phyloP scores from a whole-genome alignment of 1,140 invertebrate genomes.

The Drosophila nigrodunni region DNA sequence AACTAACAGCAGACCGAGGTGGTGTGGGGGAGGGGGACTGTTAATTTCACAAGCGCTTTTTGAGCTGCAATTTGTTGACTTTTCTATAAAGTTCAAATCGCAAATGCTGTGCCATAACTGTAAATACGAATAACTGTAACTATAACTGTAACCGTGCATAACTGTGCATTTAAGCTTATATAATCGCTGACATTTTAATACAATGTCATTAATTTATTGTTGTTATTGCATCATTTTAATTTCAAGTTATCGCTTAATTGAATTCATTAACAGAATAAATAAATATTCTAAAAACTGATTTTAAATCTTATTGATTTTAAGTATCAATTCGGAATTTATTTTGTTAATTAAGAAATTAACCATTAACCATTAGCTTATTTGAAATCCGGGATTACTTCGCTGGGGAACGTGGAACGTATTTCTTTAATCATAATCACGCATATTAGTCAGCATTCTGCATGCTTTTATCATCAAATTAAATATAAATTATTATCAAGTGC shows the following conservation, averaged over 20 bases:
- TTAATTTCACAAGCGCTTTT: constrained; percentile 44
- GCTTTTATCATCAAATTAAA: constrained; percentile 73
- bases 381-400: too few species aligned
- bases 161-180: constrained; percentile 1
- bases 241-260: background rate
- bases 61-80: constrained; percentile 24
- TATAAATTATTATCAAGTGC: constrained; percentile 75
- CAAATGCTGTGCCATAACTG: constrained; percentile 4
- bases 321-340: too few species aligned
- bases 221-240: background rate
- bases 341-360: too few species aligned
- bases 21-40: constrained; percentile 5
- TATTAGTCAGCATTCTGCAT: constrained; percentile 27
- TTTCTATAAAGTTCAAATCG: constrained; percentile 27
- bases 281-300: too few species aligned
- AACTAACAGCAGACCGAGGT: background rate
- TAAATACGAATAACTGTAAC: constrained; percentile 13
- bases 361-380: too few species aligned
- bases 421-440: constrained; percentile 12
- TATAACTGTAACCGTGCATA: background rate
- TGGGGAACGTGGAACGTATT: too few species aligned
- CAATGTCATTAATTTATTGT: background rate
- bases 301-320: too few species aligned
- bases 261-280: background rate
- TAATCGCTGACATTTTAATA: background rate